Conservation (phyloP, 2,888 invertebrate species). For the Hipparchia semele region DNA sequence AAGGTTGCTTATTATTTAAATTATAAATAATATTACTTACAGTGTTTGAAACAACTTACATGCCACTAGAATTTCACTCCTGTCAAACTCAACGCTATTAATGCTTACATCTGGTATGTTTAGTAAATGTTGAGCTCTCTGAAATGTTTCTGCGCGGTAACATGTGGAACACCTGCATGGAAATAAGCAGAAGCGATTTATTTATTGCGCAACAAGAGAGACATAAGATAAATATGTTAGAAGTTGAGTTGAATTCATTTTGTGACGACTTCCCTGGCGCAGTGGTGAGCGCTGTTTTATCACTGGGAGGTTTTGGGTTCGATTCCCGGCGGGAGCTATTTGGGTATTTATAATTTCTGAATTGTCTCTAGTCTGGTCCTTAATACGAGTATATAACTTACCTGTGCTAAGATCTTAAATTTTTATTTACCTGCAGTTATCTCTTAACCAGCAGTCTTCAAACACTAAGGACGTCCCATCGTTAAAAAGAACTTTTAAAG, state of each 20-base stretch:
- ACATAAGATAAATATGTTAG: neutral
- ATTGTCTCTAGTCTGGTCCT: no score
- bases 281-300: no score
- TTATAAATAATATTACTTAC: no score
- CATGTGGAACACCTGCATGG: slow-evolving; percentile 81
- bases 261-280: no score
- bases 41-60: slow-evolving; percentile 73
- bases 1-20: neutral
- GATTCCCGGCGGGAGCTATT: no score
- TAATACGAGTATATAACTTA: no score
- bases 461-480: slow-evolving; percentile 55
- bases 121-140: slow-evolving; percentile 82
- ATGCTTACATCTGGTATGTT: slow-evolving; percentile 79
- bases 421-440: slow-evolving; percentile 80
- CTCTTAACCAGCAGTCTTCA: slow-evolving; percentile 82
- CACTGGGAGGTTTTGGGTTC: no score
- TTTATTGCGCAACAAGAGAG: neutral
- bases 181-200: neutral
- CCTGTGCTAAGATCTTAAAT: neutral
- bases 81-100: slow-evolving; percentile 51
- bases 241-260: no score
- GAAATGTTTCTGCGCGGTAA: slow-evolving; percentile 82
- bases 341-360: no score
- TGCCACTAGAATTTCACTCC: slow-evolving; percentile 63
- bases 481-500: slow-evolving; percentile 54